These are phyloP conservation scores for Spheniscus mendiculus DNA, from an alignment of 2,113 vertebrate species.

Conservation along the genomic window DNA sequence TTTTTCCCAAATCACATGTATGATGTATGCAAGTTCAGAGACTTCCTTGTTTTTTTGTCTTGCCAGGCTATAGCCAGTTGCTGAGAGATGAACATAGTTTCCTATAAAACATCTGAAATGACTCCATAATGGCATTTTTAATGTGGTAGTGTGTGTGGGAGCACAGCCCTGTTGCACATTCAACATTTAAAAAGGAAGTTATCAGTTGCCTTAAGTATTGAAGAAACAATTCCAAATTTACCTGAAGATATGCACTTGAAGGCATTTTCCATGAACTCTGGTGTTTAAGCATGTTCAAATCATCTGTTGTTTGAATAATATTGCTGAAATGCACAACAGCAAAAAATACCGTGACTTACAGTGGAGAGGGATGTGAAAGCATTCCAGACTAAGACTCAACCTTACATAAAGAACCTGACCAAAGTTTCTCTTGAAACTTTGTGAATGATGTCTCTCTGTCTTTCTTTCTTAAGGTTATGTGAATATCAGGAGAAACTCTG, in stretches of 20 bases:
- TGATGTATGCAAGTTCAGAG: neutral
- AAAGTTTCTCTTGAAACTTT: neutral
- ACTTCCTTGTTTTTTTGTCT: neutral
- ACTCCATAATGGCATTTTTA: neutral
- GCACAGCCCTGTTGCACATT: neutral
- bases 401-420: neutral
- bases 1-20: neutral
- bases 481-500: neutral
- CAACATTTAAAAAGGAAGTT: neutral
- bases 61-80: neutral
- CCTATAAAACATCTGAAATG: neutral
- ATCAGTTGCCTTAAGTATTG: neutral
- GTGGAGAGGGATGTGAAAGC: neutral
- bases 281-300: neutral
- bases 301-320: neutral
- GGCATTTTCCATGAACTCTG: neutral
- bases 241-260: neutral
- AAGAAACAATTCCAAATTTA: neutral
- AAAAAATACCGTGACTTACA: neutral
- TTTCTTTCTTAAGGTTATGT: neutral
- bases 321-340: neutral
- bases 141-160: neutral
- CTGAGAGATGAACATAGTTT: neutral
- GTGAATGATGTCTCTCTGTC: neutral
- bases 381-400: neutral